Conservation (phyloP, 2,113 vertebrate genomes). For the Sterna hirundo region DNA sequence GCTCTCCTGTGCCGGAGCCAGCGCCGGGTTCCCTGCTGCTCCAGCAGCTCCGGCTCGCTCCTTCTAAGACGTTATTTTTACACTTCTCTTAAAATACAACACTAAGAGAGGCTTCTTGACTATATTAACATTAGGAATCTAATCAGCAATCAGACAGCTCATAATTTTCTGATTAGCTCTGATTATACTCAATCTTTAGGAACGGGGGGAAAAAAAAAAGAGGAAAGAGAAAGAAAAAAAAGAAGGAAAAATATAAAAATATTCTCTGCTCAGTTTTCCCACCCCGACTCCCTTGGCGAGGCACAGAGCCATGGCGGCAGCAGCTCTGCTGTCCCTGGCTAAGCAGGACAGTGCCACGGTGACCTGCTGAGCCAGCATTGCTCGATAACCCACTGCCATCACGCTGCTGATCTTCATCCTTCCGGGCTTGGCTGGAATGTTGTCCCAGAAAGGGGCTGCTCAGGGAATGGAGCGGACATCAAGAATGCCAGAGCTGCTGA, state of each 20-base stretch:
- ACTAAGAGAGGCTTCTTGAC: slow-evolving; percentile 80
- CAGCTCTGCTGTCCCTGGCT: not conserved
- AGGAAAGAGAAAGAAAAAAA: not conserved
- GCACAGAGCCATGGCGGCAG: not conserved
- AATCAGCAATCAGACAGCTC: slow-evolving; percentile 89
- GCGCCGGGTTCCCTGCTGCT: slow-evolving; percentile 24
- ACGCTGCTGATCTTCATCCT: not conserved
- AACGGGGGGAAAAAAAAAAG: slow-evolving; percentile 37
- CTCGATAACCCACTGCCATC: not conserved
- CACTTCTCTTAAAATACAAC: slow-evolving; percentile 80
- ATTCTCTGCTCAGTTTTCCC: slow-evolving; percentile 1
- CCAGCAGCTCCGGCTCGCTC: slow-evolving; percentile 28
- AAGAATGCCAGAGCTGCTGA: not conserved
- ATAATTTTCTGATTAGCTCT: slow-evolving; percentile 89
- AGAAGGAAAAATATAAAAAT: slow-evolving; percentile 27
- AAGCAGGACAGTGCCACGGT: not conserved
- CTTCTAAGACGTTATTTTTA: slow-evolving; percentile 79
- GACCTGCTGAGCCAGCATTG: not conserved
- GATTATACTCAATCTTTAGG: slow-evolving; percentile 80
- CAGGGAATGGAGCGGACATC: not conserved
- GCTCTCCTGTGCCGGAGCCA: not conserved
- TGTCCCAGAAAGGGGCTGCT: not conserved
- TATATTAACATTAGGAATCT: slow-evolving; percentile 88
- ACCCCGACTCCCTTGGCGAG: not conserved
- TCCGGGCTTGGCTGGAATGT: not conserved